Evolutionary conservation across 1,140 invertebrate species (phyloP).

Genomic region (Nasonia vitripennis): DNA sequence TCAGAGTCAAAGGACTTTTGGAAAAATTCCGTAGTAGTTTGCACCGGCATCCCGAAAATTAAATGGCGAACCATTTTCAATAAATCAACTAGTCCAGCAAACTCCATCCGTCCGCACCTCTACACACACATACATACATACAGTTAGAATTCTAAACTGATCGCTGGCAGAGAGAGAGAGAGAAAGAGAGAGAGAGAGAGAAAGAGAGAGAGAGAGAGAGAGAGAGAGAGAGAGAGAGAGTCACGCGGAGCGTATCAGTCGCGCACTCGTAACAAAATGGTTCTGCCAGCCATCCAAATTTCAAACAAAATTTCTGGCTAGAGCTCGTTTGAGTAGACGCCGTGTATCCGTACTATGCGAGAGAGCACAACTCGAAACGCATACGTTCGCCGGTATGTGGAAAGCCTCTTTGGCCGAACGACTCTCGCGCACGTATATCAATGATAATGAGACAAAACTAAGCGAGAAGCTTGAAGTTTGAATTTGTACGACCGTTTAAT

Average conservation of each 20-base stretch:
- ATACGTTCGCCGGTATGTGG: not conserved
- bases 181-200: too few relatives aligned
- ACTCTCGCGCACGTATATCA: constrained; percentile 6
- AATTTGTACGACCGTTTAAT: constrained; percentile 24
- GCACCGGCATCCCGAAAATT: too few relatives aligned
- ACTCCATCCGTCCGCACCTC: not conserved
- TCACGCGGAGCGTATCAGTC: not conserved
- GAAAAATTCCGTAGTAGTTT: too few relatives aligned
- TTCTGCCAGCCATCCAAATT: not conserved
- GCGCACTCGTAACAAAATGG: not conserved
- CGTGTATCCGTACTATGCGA: not conserved
- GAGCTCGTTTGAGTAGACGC: not conserved
- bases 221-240: not conserved
- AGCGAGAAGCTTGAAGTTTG: constrained; percentile 32
- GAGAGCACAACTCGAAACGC: not conserved
- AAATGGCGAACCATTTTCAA: not conserved
- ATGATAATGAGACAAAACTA: constrained; percentile 38
- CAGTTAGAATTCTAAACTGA: not conserved
- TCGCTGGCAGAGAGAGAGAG: constrained; percentile 1
- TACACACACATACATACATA: not conserved
- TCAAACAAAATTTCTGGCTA: not conserved
- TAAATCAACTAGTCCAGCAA: not conserved
- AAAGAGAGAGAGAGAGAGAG: not conserved
- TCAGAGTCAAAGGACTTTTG: too few relatives aligned
- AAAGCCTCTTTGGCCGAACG: not conserved